phyloP scores from a whole-genome alignment of 2,888 invertebrate species.

The Protodeltote pygarga region DNA sequence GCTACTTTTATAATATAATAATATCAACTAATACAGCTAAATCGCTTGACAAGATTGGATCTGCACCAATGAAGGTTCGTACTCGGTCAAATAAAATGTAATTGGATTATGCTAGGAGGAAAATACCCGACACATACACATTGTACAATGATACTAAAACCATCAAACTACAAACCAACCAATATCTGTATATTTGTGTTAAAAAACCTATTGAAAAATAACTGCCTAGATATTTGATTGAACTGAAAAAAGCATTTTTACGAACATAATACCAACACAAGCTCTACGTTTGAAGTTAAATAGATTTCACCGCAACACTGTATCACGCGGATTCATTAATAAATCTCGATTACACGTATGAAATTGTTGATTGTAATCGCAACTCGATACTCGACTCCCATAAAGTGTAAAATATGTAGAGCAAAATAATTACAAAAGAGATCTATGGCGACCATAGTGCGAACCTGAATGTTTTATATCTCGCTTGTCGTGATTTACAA shows the following conservation, averaged over 20 bases:
- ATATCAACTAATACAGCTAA: neutral
- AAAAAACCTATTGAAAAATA: no score
- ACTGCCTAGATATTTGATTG: no score
- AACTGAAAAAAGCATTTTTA: neutral
- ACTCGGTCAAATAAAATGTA: neutral
- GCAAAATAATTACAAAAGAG: constrained; percentile 46
- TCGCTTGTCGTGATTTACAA: constrained; percentile 39
- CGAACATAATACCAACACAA: neutral
- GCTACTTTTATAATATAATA: neutral
- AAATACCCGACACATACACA: constrained; percentile 3
- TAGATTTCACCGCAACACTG: constrained; percentile 2
- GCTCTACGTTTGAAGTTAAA: constrained; percentile 1
- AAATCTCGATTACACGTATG: constrained; percentile 26
- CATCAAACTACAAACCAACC: neutral
- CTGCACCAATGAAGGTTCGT: neutral
- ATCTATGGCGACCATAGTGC: constrained; percentile 37
- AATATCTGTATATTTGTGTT: no score
- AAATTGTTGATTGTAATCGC: constrained; percentile 37
- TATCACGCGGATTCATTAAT: constrained; percentile 15
- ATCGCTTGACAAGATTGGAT: neutral
- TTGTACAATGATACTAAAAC: neutral
- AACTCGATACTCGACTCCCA: constrained; percentile 36
- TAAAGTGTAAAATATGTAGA: constrained; percentile 44
- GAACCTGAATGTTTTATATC: constrained; percentile 35
- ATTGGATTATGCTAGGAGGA: neutral